A percentile compares a stretch with the other conserved stretches of the same genome.
Evolutionary conservation across 1,140 invertebrate species (phyloP).

Genomic region (Lordiphosa collinella): DNA sequence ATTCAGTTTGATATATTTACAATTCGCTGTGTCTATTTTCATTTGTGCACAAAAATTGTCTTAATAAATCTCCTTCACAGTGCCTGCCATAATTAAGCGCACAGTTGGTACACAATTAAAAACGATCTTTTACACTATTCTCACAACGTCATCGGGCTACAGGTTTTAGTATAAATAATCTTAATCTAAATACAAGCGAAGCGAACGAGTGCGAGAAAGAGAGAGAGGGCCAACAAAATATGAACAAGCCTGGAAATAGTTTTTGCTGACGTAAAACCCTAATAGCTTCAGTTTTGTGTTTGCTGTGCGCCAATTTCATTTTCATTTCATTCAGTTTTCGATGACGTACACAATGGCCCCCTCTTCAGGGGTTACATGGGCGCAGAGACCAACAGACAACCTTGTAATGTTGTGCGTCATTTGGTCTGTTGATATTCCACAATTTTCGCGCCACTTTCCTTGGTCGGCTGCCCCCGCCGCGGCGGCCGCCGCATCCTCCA

Average conservation of each 20-base stretch:
- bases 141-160: conserved; percentile 44
- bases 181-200: conserved; percentile 55
- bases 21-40: no score
- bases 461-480: conserved; percentile 1
- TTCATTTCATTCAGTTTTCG: conserved; percentile 49
- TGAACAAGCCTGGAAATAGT: conserved; percentile 33
- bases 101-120: conserved; percentile 7
- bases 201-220: conserved; percentile 1
- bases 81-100: conserved; percentile 62
- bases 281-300: conserved; percentile 1
- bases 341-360: conserved; percentile 55
- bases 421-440: conserved; percentile 26
- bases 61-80: conserved; percentile 15
- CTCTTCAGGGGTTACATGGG: conserved; percentile 28
- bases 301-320: conserved; percentile 34
- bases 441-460: conserved; percentile 19
- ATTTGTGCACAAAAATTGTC: no score
- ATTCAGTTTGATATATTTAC: no score
- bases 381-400: conserved; percentile 42
- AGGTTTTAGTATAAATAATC: conserved; percentile 53
- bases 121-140: no score
- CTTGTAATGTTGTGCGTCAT: conserved; percentile 71
- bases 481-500: conserved; percentile 18
- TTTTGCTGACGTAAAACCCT: conserved; percentile 34
- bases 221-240: neutral